A percentile compares a stretch with the other conserved stretches of the same genome.
These are phyloP conservation scores for Tillus elongatus DNA, from an alignment of 2,888 invertebrate genomes.

Conservation along the genomic window DNA sequence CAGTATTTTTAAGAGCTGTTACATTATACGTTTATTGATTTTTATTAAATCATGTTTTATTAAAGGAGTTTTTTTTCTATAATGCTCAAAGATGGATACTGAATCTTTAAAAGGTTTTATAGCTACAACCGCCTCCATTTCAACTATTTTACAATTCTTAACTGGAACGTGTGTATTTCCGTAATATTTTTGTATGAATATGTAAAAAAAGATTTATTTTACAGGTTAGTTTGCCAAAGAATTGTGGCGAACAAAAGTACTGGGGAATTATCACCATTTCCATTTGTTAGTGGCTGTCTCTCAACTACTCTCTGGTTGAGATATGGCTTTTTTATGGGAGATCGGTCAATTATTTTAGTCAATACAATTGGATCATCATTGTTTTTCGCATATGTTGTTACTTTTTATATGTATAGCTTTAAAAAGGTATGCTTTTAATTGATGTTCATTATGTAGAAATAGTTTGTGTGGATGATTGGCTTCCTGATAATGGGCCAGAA, in stretches of 20 bases:
- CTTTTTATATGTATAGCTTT: constrained; percentile 64
- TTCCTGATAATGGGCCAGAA: too few species aligned
- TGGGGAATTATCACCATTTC: constrained; percentile 65
- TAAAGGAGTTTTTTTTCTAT: too few species aligned
- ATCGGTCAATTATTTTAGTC: constrained; percentile 62
- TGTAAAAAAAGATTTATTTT: constrained; percentile 34
- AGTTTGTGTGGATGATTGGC: too few species aligned
- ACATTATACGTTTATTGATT: too few species aligned
- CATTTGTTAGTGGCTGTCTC: constrained; percentile 67
- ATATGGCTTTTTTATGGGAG: constrained; percentile 67
- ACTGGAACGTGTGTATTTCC: constrained; percentile 67
- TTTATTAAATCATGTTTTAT: too few species aligned
- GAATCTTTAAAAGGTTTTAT: constrained; percentile 41
- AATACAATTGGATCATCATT: constrained; percentile 65
- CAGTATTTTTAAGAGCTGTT: too few species aligned
- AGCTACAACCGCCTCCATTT: constrained; percentile 57
- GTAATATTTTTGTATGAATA: too few species aligned
- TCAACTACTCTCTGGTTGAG: constrained; percentile 73
- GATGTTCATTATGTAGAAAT: neutral
- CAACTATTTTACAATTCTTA: constrained; percentile 74
- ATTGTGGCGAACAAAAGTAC: constrained; percentile 66
- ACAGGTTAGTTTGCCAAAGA: constrained; percentile 66
- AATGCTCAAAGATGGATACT: constrained; percentile 37
- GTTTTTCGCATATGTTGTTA: constrained; percentile 59
- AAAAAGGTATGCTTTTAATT: constrained; percentile 48